Percentiles rank a stretch among this genome's conserved stretches.
Conservation (phyloP, 2,797 vertebrate genomes). For the Brachyrhaphis roseni region DNA sequence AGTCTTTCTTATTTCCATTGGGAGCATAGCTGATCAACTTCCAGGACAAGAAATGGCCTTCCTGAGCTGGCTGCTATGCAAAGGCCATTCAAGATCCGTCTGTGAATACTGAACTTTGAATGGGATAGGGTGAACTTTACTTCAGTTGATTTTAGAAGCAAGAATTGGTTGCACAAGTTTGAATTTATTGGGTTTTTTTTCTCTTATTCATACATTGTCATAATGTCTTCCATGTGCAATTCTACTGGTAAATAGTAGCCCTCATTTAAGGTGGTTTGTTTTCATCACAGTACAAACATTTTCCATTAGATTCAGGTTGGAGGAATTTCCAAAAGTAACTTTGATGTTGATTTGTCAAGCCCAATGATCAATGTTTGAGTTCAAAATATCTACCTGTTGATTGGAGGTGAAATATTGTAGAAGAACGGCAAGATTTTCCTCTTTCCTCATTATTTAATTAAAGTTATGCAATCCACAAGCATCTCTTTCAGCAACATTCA, state of each 20-base stretch:
- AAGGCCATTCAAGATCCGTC: neutral
- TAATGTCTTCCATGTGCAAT: no score
- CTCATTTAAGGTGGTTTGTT: neutral
- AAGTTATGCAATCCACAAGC: neutral
- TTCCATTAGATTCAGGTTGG: neutral
- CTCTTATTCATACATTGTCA: neutral
- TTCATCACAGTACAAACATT: neutral
- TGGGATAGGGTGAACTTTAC: neutral
- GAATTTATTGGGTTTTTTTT: neutral
- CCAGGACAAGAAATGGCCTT: neutral
- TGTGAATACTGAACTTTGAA: slow-evolving; percentile 1
- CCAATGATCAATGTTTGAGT: neutral
- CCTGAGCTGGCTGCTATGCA: neutral
- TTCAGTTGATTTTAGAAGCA: neutral
- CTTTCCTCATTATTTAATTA: neutral
- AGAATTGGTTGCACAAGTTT: neutral
- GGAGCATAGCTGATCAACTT: neutral
- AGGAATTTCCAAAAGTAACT: neutral
- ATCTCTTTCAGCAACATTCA: neutral
- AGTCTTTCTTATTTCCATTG: neutral
- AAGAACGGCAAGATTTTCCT: neutral
- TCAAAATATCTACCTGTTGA: neutral
- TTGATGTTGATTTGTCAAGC: neutral
- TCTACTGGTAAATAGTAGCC: neutral
- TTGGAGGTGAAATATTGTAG: neutral